Base-by-base conservation (phyloP, 2,888 invertebrate species). In the Merodon equestris region DNA sequence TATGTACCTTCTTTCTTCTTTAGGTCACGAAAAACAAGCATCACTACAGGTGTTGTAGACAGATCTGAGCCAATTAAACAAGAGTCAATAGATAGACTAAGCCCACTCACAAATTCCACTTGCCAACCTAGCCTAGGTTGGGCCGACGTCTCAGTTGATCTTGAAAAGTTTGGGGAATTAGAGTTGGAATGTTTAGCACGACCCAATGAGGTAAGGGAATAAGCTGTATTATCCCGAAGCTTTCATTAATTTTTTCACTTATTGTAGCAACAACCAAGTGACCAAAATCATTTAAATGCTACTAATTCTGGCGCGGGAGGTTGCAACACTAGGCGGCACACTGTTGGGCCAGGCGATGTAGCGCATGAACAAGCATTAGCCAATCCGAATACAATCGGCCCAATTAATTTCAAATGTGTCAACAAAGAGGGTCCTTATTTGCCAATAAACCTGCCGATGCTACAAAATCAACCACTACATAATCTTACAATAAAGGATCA, bases 401-500 rank as follows among this genome's bases (percentile, higher is more conserved):
- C 89, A 36, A 86, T 89, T 14, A 86, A 88, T 73, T 89, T 89
- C 71, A 89, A 88, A 83, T 86, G 85, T 50, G 82, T 84, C 42
- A 84, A 86, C 5, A 74, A 73, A 17, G 86, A 87, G 45, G 84
- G 81, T 64, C 86, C 95, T 38, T 95, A 97, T 91, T 90, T 96
- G 85, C 95, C 96, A 9, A 92, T 94, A 72, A 95, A 95, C 88
- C 91, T 97, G 85, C 96, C 96, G 1, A 91, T 95, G 73, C 92
- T 96, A 58, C 94, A 94, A 85, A 94, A 96, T 87, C 94, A 95
- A 85, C 95, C 95, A 50, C 93, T 95, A 34, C 93, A 95, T 67
- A 95, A 94, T 90, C 95, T 95, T 88, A 94, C 95, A 86, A 94
- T 96, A 75, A 97, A 97, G 86, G 97, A 98, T 90, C 97, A 97